phyloP scores from a whole-genome alignment of 64 coral and sea anemone species.

The Cladopsammia gracilis region DNA sequence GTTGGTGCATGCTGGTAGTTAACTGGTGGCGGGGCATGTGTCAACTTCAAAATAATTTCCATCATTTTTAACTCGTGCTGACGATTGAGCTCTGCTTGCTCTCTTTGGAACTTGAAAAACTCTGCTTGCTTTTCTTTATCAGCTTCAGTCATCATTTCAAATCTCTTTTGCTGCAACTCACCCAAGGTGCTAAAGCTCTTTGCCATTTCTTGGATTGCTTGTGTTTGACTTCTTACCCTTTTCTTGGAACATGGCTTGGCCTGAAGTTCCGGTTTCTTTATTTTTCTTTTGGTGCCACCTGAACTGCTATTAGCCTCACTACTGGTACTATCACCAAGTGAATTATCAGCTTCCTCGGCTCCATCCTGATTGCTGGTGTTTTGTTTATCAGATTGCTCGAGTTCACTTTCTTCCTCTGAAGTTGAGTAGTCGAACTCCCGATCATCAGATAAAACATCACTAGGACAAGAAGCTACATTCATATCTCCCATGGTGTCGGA shows the following conservation, averaged over 20 bases:
- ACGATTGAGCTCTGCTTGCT: constrained; percentile 52
- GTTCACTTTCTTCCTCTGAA: constrained; percentile 32
- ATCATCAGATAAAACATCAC: constrained; percentile 22
- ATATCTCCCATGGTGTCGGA: constrained; percentile 46
- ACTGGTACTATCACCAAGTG: not conserved
- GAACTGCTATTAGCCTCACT: not conserved
- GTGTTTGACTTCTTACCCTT: constrained; percentile 48
- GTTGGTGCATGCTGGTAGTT: not conserved
- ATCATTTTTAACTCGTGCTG: constrained; percentile 48
- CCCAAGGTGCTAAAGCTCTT: constrained; percentile 52
- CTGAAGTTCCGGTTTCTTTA: not conserved
- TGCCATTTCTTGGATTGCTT: constrained; percentile 55
- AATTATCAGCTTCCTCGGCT: constrained; percentile 16
- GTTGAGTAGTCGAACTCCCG: not conserved
- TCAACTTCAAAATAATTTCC: constrained; percentile 47
- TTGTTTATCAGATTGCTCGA: not conserved
- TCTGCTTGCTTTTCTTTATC: constrained; percentile 41
- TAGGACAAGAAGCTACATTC: constrained; percentile 29
- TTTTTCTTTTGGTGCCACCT: constrained; percentile 33
- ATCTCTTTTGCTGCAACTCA: constrained; percentile 2
- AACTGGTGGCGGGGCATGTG: constrained; percentile 27
- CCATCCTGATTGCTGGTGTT: constrained; percentile 19
- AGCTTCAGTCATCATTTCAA: constrained; percentile 19
- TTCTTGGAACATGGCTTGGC: not conserved
- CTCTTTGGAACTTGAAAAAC: constrained; percentile 60